Evolutionary conservation across 2,797 vertebrate genomes (phyloP), one percentile per base, ranked within the genome.

Genomic region (Toxotes lorentzi): DNA sequence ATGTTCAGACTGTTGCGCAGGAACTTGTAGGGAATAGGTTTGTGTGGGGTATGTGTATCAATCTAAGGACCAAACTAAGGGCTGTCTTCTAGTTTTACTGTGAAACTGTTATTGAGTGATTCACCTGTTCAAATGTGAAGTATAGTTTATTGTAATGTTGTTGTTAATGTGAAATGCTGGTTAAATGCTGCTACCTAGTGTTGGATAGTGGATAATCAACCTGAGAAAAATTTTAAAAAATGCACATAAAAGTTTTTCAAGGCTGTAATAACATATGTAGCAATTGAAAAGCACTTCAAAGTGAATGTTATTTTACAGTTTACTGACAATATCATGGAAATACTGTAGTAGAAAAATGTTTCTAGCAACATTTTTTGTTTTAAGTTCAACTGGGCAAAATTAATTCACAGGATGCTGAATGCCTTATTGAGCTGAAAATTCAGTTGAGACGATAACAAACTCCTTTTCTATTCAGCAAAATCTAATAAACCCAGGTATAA

Each of bases 161-260:
- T 27, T 27, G 27, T 30, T 51, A 8, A 11, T 17, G 4, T 34
- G 32, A 72, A 74, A 30, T 24, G 23, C 19, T 76, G 59, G 61
- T 50, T 51, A 58, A 70, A 84, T 84, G 41, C 60, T 79, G 73
- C 76, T 0, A 41, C 53, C 72, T 68, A 67, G 72, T 79, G 85
- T 60, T 71, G 7, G 4, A 57, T 32, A 45, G 30, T 61, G 41
- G 40, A n/a, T 30, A 30, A 77, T 32, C 9, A 53, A 35, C 23
- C 3, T 58, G 30, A 60, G n/a, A 17, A 14, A 21, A 53, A 12
- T 5, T 6, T n/a, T 1, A 10, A 10, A 10, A 70, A 76, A 24
- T n/a, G 12, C 10, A 71, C 16, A 32, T 9, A 23, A 30, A 71
- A 45, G 2, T 2, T 5, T 10, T 38, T 1, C 10, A 38, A 32